phyloP scores from a whole-genome alignment of 2,888 invertebrate genomes.

The Drosophila rellima region DNA sequence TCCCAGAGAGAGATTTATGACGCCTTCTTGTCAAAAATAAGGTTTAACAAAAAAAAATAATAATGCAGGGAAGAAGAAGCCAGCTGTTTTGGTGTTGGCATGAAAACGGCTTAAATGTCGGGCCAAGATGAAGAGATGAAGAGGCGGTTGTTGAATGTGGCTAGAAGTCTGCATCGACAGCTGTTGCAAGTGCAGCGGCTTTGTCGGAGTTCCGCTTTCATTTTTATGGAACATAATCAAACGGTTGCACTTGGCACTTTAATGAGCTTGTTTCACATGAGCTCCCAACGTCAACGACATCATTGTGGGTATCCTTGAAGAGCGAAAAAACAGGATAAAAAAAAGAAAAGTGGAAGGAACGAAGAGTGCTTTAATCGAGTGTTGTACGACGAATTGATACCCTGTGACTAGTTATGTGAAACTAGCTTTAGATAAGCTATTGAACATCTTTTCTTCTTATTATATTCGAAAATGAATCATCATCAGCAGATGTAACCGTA shows the following conservation, averaged over 20 bases:
- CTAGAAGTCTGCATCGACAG: slow-evolving; percentile 34
- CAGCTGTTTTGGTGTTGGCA: slow-evolving; percentile 30
- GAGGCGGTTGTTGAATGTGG: neutral
- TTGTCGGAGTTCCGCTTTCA: slow-evolving; percentile 34
- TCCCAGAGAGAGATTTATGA: slow-evolving; percentile 15
- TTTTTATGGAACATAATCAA: slow-evolving; percentile 63
- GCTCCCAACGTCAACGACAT: slow-evolving; percentile 7
- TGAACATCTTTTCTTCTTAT: too few relatives aligned
- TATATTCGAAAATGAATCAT: too few relatives aligned
- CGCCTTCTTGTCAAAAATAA: slow-evolving; percentile 26
- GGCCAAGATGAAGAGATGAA: neutral
- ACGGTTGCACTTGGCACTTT: slow-evolving; percentile 65
- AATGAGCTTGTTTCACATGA: slow-evolving; percentile 72
- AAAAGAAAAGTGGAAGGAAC: neutral
- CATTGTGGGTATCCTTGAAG: slow-evolving; percentile 22
- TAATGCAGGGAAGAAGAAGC: neutral
- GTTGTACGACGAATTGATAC: neutral
- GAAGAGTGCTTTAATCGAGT: neutral
- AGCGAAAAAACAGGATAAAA: neutral
- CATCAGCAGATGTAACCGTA: too few relatives aligned
- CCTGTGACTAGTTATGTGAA: too few relatives aligned
- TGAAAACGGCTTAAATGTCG: slow-evolving; percentile 10
- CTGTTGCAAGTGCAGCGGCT: slow-evolving; percentile 39
- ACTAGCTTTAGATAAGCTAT: too few relatives aligned
- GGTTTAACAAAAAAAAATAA: neutral